phyloP scores from a whole-genome alignment of 2,797 vertebrate genomes.

The Rhincodon typus region DNA sequence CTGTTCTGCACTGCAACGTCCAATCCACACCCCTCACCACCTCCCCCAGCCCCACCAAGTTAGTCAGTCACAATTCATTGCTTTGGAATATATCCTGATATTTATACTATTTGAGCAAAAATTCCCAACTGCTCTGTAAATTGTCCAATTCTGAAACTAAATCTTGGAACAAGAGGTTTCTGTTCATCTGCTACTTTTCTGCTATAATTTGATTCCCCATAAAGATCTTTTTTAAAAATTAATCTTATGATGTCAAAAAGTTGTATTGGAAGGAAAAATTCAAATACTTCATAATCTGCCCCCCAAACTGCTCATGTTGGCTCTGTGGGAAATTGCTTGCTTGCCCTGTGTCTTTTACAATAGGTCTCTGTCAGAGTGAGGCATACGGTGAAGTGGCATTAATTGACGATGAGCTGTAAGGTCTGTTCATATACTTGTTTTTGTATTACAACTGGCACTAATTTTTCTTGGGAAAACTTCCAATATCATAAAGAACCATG shows the following conservation, averaged over 20 bases:
- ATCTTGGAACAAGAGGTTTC: neutral
- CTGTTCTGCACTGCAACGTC: neutral
- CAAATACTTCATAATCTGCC: neutral
- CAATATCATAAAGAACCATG: neutral
- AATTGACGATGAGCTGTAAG: neutral
- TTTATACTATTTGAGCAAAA: neutral
- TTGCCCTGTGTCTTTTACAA: neutral
- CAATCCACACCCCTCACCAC: neutral
- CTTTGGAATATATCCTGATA: neutral
- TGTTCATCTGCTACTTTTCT: neutral
- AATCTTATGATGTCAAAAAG: neutral
- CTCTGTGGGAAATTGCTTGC: neutral
- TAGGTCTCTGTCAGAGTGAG: neutral
- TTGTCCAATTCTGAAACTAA: neutral
- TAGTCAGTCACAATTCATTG: neutral
- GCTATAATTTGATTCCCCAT: neutral
- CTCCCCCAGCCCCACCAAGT: neutral
- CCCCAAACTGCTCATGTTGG: neutral
- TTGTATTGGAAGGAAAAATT: neutral
- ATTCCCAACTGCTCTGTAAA: neutral
- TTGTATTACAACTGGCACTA: neutral
- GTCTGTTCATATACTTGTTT: neutral
- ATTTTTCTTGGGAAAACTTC: neutral
- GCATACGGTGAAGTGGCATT: neutral
- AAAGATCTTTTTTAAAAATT: neutral